Percentiles rank a stretch among this genome's conserved stretches.
These are phyloP conservation scores for Blastobasis adustella DNA, from an alignment of 2,888 invertebrate species.

Conservation along the genomic window DNA sequence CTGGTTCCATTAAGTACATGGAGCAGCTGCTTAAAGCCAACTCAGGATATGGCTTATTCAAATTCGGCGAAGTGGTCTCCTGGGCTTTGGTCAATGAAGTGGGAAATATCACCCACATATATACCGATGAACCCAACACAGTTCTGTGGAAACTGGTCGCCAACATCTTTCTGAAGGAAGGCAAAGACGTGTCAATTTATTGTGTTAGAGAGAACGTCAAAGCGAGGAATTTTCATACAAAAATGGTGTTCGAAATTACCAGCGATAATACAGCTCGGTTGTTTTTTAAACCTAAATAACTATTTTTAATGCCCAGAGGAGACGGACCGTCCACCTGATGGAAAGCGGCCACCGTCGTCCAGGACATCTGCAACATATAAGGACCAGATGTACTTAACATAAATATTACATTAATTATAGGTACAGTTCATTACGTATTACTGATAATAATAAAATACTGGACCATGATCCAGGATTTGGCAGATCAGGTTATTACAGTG, in stretches of 20 bases:
- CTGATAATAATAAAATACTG: no score
- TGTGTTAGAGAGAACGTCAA: conserved; percentile 30
- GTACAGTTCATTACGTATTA: no score
- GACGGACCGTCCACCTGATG: no score
- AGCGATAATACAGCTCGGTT: conserved; percentile 27
- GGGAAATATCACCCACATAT: conserved; percentile 21
- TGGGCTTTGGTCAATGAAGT: conserved; percentile 25
- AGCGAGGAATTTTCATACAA: conserved; percentile 35
- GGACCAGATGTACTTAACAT: no score
- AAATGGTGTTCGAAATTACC: conserved; percentile 28
- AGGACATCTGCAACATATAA: no score
- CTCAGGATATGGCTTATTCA: conserved; percentile 21
- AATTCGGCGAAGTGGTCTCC: conserved; percentile 14
- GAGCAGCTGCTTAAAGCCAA: conserved; percentile 15
- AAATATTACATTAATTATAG: no score
- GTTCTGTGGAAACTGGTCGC: conserved; percentile 33
- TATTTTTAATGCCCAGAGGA: no score
- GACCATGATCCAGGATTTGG: no score
- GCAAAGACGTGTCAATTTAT: conserved; percentile 31
- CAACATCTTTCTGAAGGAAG: conserved; percentile 29
- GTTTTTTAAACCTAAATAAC: conserved; percentile 11
- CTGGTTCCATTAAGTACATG: no score
- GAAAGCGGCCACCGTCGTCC: no score
- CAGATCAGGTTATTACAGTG: no score
- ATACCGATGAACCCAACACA: conserved; percentile 18